Evolutionary conservation across 2,113 vertebrate genomes (phyloP).

Genomic region (Anseranas semipalmata): DNA sequence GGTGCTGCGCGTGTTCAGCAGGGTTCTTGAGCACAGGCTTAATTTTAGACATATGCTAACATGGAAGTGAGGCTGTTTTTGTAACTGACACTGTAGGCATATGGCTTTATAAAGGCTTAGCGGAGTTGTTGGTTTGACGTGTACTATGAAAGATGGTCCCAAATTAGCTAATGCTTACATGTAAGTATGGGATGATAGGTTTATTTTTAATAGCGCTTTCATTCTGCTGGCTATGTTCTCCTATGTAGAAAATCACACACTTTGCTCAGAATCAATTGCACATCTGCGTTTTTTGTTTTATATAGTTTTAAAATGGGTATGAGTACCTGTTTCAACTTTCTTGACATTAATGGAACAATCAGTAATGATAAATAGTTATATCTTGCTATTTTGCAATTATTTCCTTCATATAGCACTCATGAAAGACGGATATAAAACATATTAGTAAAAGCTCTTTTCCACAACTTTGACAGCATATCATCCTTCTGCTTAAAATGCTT

Average conservation of each 20-base stretch:
- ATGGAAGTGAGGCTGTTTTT: neutral
- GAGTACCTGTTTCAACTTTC: neutral
- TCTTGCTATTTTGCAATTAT: neutral
- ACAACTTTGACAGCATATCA: neutral
- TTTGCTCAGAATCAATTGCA: neutral
- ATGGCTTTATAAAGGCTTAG: neutral
- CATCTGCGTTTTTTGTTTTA: neutral
- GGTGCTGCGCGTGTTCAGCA: fast-evolving
- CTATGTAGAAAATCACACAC: neutral
- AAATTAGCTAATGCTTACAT: neutral
- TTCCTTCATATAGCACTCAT: neutral
- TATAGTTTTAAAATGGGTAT: slow-evolving; percentile 14
- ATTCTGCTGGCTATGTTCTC: neutral
- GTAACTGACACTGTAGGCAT: neutral
- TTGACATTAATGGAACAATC: neutral
- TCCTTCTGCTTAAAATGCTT: slow-evolving; percentile 20
- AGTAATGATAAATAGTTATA: neutral
- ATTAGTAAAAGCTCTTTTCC: neutral
- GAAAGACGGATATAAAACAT: neutral
- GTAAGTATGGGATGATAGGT: neutral
- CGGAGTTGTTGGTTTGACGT: neutral
- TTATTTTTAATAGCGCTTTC: neutral
- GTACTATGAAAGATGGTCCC: neutral
- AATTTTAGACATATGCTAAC: neutral
- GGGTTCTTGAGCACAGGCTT: neutral